Conservation (phyloP, 2,888 invertebrate genomes). For the Drosophila borealis region DNA sequence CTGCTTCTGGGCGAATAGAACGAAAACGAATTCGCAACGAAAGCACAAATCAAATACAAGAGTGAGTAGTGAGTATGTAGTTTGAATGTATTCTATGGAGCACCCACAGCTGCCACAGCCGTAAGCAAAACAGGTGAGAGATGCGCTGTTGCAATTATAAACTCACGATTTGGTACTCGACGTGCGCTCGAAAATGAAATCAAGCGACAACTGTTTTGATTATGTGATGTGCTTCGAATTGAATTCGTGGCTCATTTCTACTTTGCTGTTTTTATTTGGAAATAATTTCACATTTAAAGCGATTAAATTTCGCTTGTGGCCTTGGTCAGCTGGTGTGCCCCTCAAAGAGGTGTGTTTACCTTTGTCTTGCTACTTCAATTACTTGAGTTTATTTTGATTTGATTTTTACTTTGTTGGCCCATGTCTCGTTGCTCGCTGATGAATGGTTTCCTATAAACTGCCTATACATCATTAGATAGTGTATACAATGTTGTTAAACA, state of each 20-base stretch:
- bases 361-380: constrained; percentile 51
- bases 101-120: constrained; percentile 15
- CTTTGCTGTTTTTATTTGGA: constrained; percentile 30
- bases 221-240: constrained; percentile 55
- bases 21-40: constrained; percentile 47
- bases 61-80: constrained; percentile 4
- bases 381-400: constrained; percentile 26
- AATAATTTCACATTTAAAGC: constrained; percentile 81
- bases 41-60: constrained; percentile 44
- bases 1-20: constrained; percentile 55
- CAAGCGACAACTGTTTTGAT: constrained; percentile 56
- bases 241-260: constrained; percentile 36
- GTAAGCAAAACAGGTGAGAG: constrained; percentile 30
- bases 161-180: constrained; percentile 63
- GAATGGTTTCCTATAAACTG: constrained; percentile 14
- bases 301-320: constrained; percentile 77
- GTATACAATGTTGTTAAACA: constrained; percentile 11
- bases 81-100: constrained; percentile 12
- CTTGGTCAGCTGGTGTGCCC: constrained; percentile 48
- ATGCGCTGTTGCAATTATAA: constrained; percentile 70
- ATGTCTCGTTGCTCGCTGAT: constrained; percentile 11
- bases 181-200: constrained; percentile 56
- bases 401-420: constrained; percentile 23
- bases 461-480: constrained; percentile 26
- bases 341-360: constrained; percentile 30